These are phyloP conservation scores for Mesocentrotus franciscanus DNA, from an alignment of 53 echinoderm and acorn worm species.

Conservation along the genomic window DNA sequence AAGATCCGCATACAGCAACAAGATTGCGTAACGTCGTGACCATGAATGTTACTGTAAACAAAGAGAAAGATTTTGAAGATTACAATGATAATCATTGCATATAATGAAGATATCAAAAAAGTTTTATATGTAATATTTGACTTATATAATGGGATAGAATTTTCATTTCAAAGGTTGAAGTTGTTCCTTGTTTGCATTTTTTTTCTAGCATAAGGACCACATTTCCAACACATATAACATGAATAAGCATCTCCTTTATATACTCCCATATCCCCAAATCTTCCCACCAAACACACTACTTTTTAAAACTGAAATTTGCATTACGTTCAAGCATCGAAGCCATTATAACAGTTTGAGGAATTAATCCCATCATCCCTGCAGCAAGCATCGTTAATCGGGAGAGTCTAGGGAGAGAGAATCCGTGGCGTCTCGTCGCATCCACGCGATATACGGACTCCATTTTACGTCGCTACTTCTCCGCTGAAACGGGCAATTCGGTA, in stretches of 20 bases:
- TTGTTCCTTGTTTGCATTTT: no score
- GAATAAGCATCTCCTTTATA: not conserved
- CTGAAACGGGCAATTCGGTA: slow-evolving; percentile 46
- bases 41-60: no score
- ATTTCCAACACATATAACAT: not conserved
- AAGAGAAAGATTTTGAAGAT: no score
- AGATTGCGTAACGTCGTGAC: no score
- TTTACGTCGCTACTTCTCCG: not conserved
- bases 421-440: not conserved
- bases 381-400: not conserved
- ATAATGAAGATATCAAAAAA: no score
- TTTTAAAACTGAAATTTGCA: not conserved
- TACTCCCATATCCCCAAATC: not conserved
- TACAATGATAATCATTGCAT: no score
- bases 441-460: not conserved
- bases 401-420: not conserved
- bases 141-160: no score
- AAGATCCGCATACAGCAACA: no score
- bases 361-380: not conserved
- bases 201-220: not conserved
- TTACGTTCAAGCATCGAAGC: not conserved
- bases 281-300: not conserved
- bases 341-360: slow-evolving; percentile 11
- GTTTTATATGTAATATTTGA: no score
- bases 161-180: no score